Conservation (phyloP, 2,888 invertebrate species). For the Adelphocoris suturalis region DNA sequence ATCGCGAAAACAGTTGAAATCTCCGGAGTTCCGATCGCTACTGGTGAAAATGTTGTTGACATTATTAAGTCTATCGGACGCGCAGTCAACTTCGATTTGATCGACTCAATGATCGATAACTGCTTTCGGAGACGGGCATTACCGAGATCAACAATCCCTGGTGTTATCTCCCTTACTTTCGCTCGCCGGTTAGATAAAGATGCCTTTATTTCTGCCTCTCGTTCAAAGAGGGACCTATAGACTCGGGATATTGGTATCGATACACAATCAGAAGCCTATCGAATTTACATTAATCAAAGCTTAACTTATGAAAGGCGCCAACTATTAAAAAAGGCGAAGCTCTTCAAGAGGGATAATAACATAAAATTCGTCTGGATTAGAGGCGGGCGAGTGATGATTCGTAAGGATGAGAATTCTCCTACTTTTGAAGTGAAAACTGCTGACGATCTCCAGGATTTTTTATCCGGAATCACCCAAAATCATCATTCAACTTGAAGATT, state of each 20-base stretch:
- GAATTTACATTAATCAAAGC: neutral
- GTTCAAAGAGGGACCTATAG: neutral
- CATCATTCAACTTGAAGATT: no score
- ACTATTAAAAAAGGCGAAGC: neutral
- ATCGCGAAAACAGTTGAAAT: neutral
- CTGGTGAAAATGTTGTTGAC: slow-evolving; percentile 37
- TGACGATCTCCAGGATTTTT: no score
- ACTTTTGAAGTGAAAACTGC: no score
- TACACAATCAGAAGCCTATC: neutral
- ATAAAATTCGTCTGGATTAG: neutral
- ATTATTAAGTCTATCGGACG: neutral
- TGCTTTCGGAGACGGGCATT: slow-evolving; percentile 1
- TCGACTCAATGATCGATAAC: slow-evolving; percentile 8
- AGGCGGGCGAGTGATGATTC: no score
- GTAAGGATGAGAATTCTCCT: neutral
- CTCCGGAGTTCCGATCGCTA: neutral
- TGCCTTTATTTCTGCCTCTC: neutral
- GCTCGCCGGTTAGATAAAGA: neutral
- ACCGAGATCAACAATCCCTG: neutral
- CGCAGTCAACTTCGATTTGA: neutral
- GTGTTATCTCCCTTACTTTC: neutral
- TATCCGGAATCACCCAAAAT: no score
- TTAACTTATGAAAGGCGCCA: neutral
- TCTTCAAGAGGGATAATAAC: neutral
- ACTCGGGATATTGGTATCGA: neutral